A percentile compares a stretch with the other conserved stretches of the same genome.
Evolutionary conservation across 2,113 vertebrate species (phyloP).

Genomic region (Corydoras maculifer): DNA sequence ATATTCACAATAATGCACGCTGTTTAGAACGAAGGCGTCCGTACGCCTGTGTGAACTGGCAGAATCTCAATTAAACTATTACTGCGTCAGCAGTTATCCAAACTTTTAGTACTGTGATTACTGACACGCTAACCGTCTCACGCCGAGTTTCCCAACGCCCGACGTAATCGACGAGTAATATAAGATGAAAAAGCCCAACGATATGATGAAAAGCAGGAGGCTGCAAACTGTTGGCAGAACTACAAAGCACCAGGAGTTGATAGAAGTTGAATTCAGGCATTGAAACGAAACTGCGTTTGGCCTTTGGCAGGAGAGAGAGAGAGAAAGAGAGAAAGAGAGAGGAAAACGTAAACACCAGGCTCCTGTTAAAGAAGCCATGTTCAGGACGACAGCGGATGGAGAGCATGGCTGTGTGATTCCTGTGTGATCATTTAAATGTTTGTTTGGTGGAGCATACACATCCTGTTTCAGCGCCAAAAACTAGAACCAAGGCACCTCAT

Average conservation of each 20-base stretch:
- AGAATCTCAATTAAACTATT: no score
- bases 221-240: not conserved
- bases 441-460: constrained; percentile 48
- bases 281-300: not conserved
- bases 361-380: not conserved
- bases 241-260: not conserved
- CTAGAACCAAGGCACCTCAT: constrained; percentile 26
- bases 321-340: not conserved
- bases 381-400: not conserved
- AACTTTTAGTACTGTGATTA: no score
- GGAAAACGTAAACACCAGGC: not conserved
- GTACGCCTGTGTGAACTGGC: no score
- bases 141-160: not conserved
- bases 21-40: no score
- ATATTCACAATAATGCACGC: no score
- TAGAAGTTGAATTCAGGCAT: not conserved
- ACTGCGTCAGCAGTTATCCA: no score
- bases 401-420: constrained; percentile 25
- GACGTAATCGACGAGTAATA: not conserved
- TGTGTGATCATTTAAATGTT: constrained; percentile 33
- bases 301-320: not conserved
- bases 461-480: constrained; percentile 34
- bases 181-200: no score
- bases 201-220: not conserved
- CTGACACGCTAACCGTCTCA: no score